phyloP scores from a whole-genome alignment of 2,113 vertebrate species.

The Erpornis zantholeuca region DNA sequence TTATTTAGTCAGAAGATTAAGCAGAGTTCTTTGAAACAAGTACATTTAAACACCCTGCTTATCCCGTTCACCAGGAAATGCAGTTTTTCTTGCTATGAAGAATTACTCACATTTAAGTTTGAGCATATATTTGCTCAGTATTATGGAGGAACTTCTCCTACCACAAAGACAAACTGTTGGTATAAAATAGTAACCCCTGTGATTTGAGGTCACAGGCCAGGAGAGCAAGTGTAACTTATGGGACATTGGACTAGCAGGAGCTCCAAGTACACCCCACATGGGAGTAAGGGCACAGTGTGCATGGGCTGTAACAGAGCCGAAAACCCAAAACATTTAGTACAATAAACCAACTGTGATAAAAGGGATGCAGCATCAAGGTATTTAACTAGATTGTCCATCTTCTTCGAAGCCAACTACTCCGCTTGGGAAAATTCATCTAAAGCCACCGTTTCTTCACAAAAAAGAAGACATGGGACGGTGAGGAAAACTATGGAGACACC shows the following conservation, averaged over 20 bases:
- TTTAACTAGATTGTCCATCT: neutral
- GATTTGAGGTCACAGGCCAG: neutral
- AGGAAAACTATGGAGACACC: accelerated
- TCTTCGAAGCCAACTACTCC: neutral
- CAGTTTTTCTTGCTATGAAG: neutral
- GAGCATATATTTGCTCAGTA: neutral
- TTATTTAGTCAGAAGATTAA: neutral
- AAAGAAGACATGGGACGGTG: accelerated
- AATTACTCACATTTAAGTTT: neutral
- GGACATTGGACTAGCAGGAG: neutral
- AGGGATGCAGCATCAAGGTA: neutral
- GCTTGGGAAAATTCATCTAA: neutral
- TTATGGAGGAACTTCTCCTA: neutral
- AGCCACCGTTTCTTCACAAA: too few species aligned
- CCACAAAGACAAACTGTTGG: neutral
- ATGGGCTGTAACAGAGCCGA: too few species aligned
- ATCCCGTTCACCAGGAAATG: neutral
- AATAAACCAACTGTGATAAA: neutral
- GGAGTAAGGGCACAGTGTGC: neutral
- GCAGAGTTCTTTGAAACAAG: neutral
- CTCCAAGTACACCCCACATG: too few species aligned
- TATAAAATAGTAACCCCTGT: neutral
- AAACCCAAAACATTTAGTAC: neutral
- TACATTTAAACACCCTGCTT: neutral
- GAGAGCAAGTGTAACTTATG: neutral